Conservation (phyloP, 2,888 invertebrate genomes). For the Automeris io region DNA sequence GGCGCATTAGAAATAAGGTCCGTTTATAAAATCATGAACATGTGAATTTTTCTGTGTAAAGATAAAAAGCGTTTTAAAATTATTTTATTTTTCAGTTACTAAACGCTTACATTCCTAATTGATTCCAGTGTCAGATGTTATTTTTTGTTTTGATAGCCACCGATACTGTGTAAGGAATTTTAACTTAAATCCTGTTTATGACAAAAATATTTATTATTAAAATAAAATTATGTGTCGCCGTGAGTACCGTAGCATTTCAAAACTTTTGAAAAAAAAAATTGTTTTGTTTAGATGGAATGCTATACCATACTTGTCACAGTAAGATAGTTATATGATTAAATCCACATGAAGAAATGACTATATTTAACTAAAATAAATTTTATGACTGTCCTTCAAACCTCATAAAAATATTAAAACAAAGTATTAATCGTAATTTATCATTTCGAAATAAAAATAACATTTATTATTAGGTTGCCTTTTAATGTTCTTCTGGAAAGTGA, state of each 20-base stretch:
- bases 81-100: slow-evolving; percentile 9
- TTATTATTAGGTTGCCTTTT: too few relatives aligned
- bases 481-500: too few relatives aligned
- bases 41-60: background rate
- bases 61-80: slow-evolving; percentile 1
- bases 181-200: slow-evolving; percentile 18
- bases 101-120: slow-evolving; percentile 50
- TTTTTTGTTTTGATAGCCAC: slow-evolving; percentile 35
- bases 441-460: too few relatives aligned
- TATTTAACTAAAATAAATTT: too few relatives aligned
- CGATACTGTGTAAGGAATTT: slow-evolving; percentile 40
- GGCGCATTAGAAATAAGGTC: slow-evolving; percentile 15
- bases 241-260: slow-evolving; percentile 56
- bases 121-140: slow-evolving; percentile 35
- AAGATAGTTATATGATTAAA: too few relatives aligned
- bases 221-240: slow-evolving; percentile 19
- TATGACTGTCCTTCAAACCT: too few relatives aligned
- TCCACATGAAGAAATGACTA: too few relatives aligned
- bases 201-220: slow-evolving; percentile 14
- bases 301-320: too few relatives aligned
- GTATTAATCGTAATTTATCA: too few relatives aligned
- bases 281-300: slow-evolving; percentile 38
- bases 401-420: too few relatives aligned
- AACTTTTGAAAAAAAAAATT: slow-evolving; percentile 25
- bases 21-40: background rate